phyloP scores from a whole-genome alignment of 1,140 invertebrate genomes.

The Ylistrum balloti region DNA sequence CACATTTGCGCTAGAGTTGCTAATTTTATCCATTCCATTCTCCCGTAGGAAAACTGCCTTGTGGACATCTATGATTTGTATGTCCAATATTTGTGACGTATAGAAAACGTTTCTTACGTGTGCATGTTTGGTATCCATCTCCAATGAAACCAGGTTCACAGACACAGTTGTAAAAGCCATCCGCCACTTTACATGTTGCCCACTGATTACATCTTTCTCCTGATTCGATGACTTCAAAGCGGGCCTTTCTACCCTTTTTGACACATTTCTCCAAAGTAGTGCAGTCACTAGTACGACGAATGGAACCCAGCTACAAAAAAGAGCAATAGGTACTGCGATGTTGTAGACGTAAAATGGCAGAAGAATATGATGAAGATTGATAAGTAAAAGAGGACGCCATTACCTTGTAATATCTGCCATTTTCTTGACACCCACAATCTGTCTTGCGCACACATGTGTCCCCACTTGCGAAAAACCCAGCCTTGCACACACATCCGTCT shows the following conservation, averaged over 20 bases:
- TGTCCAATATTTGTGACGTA: no score
- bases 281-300: slow-evolving; percentile 28
- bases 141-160: slow-evolving; percentile 49
- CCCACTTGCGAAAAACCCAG: slow-evolving; percentile 48
- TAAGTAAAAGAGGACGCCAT: no score
- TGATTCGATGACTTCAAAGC: neutral
- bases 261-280: neutral
- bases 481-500: slow-evolving; percentile 53
- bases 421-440: slow-evolving; percentile 44
- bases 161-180: slow-evolving; percentile 45
- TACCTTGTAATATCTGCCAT: slow-evolving; percentile 45
- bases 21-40: no score
- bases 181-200: slow-evolving; percentile 43
- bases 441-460: slow-evolving; percentile 47
- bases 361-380: no score
- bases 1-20: no score
- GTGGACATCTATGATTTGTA: no score
- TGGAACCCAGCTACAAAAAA: neutral
- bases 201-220: slow-evolving; percentile 42
- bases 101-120: slow-evolving; percentile 28
- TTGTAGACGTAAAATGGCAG: no score
- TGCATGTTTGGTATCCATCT: slow-evolving; percentile 49
- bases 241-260: neutral
- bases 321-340: no score
- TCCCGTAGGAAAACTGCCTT: no score